phyloP scores from a whole-genome alignment of 2,888 invertebrate genomes.

The Drosophila yooni region DNA sequence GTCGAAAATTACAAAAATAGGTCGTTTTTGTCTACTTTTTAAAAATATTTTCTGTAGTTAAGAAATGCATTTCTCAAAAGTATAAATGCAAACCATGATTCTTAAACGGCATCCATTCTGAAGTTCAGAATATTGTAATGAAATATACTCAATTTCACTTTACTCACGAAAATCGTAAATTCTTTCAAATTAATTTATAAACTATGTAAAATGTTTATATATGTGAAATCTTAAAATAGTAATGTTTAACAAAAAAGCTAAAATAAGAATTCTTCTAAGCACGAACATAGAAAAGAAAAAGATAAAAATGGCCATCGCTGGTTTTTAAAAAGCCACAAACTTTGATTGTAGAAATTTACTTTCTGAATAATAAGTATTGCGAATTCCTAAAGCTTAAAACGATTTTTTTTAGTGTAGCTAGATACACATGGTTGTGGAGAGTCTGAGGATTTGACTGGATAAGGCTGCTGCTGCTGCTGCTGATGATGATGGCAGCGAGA shows the following conservation, averaged over 20 bases:
- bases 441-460: conserved; percentile 23
- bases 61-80: neutral
- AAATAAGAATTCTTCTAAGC: too few relatives aligned
- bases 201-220: neutral
- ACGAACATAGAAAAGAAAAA: too few relatives aligned
- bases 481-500: conserved; percentile 67
- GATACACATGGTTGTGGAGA: neutral
- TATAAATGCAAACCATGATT: too few relatives aligned
- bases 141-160: neutral
- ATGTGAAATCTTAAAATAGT: neutral
- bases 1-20: neutral
- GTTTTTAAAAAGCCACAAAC: too few relatives aligned
- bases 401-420: neutral
- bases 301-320: too few relatives aligned
- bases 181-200: neutral
- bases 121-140: too few relatives aligned
- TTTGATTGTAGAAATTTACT: neutral
- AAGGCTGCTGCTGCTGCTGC: conserved; percentile 48
- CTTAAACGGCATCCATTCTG: neutral
- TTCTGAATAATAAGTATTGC: neutral
- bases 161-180: neutral
- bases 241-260: too few relatives aligned
- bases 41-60: neutral
- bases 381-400: neutral
- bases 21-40: accelerated